Percentiles rank a stretch among this genome's conserved stretches.
Evolutionary conservation across 2,888 invertebrate genomes (phyloP).

Genomic region (Molanna angustata): DNA sequence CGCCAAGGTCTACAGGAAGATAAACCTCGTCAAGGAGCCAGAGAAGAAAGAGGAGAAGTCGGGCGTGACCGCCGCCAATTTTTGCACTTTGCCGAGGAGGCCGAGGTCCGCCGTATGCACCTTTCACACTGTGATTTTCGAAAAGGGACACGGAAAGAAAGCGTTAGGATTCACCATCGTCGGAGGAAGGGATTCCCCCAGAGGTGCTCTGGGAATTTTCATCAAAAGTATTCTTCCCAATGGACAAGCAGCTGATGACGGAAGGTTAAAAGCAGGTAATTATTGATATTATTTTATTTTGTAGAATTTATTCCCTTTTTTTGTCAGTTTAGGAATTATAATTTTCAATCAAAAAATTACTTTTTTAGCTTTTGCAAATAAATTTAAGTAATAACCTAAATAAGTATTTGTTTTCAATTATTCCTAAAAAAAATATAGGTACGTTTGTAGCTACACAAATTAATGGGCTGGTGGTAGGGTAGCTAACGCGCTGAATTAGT

Average conservation of each 20-base stretch:
- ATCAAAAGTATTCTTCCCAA: conserved; percentile 80
- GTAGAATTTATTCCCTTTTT: too few relatives aligned
- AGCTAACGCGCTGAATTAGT: too few relatives aligned
- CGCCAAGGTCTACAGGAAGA: conserved; percentile 19
- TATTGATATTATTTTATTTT: too few relatives aligned
- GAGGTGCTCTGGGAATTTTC: conserved; percentile 82
- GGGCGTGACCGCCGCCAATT: conserved; percentile 57
- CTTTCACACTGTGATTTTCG: conserved; percentile 70
- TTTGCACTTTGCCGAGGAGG: conserved; percentile 70
- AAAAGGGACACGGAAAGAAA: conserved; percentile 80
- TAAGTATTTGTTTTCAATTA: too few relatives aligned
- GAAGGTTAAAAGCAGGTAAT: conserved; percentile 74
- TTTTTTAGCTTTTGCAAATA: too few relatives aligned
- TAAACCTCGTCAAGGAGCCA: conserved; percentile 18
- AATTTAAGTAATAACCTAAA: too few relatives aligned
- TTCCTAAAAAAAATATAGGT: too few relatives aligned
- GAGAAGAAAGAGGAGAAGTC: conserved; percentile 42
- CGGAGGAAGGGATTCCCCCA: conserved; percentile 81
- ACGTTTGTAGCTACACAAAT: too few relatives aligned
- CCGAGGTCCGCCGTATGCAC: conserved; percentile 67
- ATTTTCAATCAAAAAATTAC: too few relatives aligned
- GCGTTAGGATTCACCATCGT: conserved; percentile 88
- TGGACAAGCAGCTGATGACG: conserved; percentile 83
- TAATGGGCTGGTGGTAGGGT: too few relatives aligned
- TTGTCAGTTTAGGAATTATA: too few relatives aligned